Percentiles rank a stretch among this genome's conserved stretches.
Conservation (phyloP, 2,888 invertebrate genomes). For the Plemyria rubiginata region DNA sequence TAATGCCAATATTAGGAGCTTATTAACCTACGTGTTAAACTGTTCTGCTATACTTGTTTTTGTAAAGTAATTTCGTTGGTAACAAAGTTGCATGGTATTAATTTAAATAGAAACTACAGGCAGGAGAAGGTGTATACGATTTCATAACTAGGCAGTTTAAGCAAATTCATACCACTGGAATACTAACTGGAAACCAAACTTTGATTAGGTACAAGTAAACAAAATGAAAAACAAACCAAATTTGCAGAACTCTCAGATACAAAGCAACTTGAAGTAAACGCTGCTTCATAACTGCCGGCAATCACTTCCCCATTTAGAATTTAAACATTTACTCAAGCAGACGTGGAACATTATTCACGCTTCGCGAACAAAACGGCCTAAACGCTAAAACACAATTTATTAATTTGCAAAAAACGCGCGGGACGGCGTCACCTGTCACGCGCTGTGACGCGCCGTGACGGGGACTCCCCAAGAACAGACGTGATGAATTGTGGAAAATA, state of each 20-base stretch:
- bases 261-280: conserved; percentile 19
- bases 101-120: too few species aligned
- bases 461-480: conserved; percentile 53
- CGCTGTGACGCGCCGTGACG: conserved; percentile 61
- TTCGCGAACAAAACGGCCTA: conserved; percentile 51
- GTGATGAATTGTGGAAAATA: conserved; percentile 76
- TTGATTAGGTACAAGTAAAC: conserved; percentile 7
- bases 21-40: neutral
- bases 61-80: neutral
- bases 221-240: conserved; percentile 1
- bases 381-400: conserved; percentile 64
- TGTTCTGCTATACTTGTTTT: neutral
- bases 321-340: conserved; percentile 44
- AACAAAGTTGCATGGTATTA: neutral
- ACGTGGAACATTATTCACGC: conserved; percentile 48
- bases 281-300: conserved; percentile 35
- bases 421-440: conserved; percentile 66
- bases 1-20: conserved; percentile 22
- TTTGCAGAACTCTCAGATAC: conserved; percentile 21
- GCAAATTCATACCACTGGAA: neutral
- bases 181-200: neutral
- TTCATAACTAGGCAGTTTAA: neutral
- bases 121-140: too few species aligned
- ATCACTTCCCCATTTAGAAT: conserved; percentile 42
- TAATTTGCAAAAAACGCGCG: conserved; percentile 63